phyloP scores from a whole-genome alignment of 2,797 vertebrate species.

The Presbytis comata region DNA sequence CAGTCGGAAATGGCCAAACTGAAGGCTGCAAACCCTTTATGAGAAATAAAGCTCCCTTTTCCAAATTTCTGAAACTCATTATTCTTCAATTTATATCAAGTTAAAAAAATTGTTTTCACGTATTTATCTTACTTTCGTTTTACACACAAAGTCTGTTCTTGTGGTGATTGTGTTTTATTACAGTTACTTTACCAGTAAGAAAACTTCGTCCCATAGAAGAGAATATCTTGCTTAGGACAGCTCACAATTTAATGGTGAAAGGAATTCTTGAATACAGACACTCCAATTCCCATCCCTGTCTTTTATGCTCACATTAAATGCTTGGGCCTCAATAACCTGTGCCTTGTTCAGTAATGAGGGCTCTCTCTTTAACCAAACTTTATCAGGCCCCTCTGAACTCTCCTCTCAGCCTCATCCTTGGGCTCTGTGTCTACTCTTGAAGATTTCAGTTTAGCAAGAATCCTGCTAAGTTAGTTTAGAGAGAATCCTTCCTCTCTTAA shows the following conservation, averaged over 20 bases:
- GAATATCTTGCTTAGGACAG: not conserved
- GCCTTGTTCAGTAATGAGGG: not conserved
- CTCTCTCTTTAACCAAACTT: not conserved
- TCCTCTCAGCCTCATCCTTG: not conserved
- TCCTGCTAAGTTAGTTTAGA: not conserved
- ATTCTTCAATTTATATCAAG: not conserved
- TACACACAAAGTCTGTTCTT: not conserved
- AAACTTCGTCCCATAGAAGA: not conserved
- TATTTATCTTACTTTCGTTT: not conserved
- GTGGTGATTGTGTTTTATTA: not conserved
- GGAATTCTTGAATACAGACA: not conserved
- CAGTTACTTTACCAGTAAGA: not conserved
- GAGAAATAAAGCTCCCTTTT: not conserved
- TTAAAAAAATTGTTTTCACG: not conserved
- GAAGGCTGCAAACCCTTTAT: not conserved
- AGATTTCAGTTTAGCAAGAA: not conserved
- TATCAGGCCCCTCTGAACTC: not conserved
- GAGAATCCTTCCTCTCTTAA: not conserved
- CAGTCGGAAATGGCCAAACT: not conserved
- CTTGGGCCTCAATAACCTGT: not conserved
- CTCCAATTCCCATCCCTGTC: not conserved
- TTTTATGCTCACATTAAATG: not conserved
- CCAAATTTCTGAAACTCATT: not conserved
- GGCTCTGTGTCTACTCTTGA: not conserved
- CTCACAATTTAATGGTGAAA: not conserved